Evolutionary conservation across 2,888 invertebrate species (phyloP).

Genomic region (Girardia tigrina): DNA sequence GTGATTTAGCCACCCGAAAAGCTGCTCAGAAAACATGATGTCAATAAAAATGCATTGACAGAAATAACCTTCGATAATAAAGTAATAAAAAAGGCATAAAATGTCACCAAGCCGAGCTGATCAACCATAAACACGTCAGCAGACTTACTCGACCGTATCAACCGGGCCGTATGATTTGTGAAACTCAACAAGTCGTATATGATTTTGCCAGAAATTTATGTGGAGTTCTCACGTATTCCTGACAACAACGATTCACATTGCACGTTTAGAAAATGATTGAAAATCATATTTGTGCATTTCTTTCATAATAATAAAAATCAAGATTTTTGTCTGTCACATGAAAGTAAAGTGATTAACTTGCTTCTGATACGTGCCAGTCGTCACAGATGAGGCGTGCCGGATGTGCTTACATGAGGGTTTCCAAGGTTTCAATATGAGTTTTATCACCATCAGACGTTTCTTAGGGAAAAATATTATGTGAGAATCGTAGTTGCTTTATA

Average conservation of each 20-base stretch:
- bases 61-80: constrained; percentile 17
- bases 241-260: background rate
- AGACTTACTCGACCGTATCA: constrained; percentile 16
- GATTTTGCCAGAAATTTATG: constrained; percentile 8
- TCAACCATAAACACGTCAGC: constrained; percentile 18
- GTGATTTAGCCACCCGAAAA: background rate
- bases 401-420: background rate
- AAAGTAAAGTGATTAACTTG: too few species aligned
- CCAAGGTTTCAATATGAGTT: too few species aligned
- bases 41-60: constrained; percentile 20
- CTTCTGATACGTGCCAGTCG: background rate
- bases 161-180: background rate
- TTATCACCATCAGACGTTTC: too few species aligned
- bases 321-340: too few species aligned
- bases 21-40: constrained; percentile 3
- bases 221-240: constrained; percentile 14
- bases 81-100: background rate
- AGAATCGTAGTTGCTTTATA: too few species aligned
- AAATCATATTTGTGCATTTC: too few species aligned
- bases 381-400: background rate
- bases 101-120: constrained; percentile 20
- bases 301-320: too few species aligned
- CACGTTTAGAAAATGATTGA: background rate
- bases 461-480: too few species aligned
- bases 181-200: constrained; percentile 20